A percentile compares a stretch with the other conserved stretches of the same genome.
phyloP scores from a whole-genome alignment of 2,113 vertebrate genomes.

The Pelodiscus sinensis region DNA sequence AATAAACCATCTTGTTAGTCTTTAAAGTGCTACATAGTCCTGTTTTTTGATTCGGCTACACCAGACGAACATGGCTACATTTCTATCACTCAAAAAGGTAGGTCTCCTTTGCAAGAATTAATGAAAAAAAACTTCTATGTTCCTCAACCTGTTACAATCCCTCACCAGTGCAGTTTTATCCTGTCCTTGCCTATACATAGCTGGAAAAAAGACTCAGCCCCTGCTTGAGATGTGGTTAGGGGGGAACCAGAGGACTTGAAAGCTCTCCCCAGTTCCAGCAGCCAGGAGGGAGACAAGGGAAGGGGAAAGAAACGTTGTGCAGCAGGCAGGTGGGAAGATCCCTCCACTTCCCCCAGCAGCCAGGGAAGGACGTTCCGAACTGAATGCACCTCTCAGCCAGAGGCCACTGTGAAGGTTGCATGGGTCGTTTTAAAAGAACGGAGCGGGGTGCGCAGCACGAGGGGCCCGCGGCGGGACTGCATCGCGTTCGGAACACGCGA shows the following conservation, averaged over 20 bases:
- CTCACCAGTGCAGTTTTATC: rapidly evolving
- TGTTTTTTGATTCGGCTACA: too few species aligned
- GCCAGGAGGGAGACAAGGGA: rapidly evolving
- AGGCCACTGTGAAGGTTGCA: rapidly evolving
- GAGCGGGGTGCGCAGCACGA: too few species aligned
- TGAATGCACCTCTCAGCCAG: rapidly evolving
- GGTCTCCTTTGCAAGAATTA: not conserved
- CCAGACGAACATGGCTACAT: too few species aligned
- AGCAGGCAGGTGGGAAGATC: not conserved
- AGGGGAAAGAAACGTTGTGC: rapidly evolving
- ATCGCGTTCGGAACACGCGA: too few species aligned
- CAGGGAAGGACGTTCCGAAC: rapidly evolving
- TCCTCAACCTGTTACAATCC: not conserved
- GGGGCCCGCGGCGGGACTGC: too few species aligned
- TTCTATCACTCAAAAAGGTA: constrained; percentile 9
- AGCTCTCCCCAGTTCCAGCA: rapidly evolving
- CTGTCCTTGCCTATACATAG: rapidly evolving
- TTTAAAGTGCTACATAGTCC: too few species aligned
- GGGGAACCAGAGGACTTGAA: rapidly evolving
- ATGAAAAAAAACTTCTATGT: not conserved
- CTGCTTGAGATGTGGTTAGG: rapidly evolving
- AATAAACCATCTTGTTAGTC: too few species aligned
- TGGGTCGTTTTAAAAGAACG: too few species aligned
- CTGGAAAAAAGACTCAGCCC: rapidly evolving
- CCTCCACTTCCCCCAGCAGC: not conserved